Evolutionary conservation across 2,797 vertebrate genomes (phyloP).

Genomic region (Macropodus opercularis): DNA sequence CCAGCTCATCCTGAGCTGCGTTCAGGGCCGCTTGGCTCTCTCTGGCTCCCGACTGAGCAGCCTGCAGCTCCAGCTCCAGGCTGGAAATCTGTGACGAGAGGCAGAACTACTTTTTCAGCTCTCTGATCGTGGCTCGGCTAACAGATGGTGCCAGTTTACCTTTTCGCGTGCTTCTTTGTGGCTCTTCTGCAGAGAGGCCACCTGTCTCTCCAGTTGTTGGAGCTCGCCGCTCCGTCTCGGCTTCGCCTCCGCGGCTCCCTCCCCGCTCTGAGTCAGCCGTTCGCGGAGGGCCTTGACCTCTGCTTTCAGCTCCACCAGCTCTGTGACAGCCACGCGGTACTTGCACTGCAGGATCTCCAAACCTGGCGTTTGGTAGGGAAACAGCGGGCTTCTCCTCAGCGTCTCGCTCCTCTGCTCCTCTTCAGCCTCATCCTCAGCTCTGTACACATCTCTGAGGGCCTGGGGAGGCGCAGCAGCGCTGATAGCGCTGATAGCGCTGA

Average conservation of each 20-base stretch:
- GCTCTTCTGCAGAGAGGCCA: conserved; percentile 85
- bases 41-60: conserved; percentile 78
- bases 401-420: conserved; percentile 48
- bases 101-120: background rate
- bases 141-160: conserved; percentile 45
- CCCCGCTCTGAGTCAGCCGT: conserved; percentile 85
- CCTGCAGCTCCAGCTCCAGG: conserved; percentile 88
- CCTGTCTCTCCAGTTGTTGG: conserved; percentile 85
- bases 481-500: background rate
- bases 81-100: conserved; percentile 41
- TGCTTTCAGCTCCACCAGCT: conserved; percentile 94
- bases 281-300: conserved; percentile 91
- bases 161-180: conserved; percentile 87
- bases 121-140: background rate
- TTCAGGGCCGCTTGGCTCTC: conserved; percentile 90
- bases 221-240: conserved; percentile 82
- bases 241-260: conserved; percentile 79
- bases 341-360: conserved; percentile 95
- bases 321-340: conserved; percentile 93
- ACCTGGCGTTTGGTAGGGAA: conserved; percentile 85
- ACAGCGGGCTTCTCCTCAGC: conserved; percentile 46
- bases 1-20: conserved; percentile 92
- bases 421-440: conserved; percentile 63
- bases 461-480: conserved; percentile 32
- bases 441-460: conserved; percentile 70